Evolutionary conservation across 2,888 invertebrate species (phyloP).

Genomic region (Fabriciana adippe): DNA sequence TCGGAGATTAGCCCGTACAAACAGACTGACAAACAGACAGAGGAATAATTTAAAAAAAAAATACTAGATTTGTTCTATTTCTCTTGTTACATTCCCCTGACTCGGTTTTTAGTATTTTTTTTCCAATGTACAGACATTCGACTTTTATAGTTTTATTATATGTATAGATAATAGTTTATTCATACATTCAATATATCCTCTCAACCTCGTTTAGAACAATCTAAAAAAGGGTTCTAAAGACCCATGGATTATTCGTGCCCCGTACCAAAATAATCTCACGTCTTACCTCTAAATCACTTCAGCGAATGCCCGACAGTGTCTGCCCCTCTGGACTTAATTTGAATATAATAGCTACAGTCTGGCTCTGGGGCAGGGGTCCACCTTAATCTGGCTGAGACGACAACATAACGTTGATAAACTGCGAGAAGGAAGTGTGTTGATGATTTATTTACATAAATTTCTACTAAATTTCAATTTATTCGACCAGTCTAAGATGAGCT

Average conservation of each 20-base stretch:
- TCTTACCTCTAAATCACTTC: constrained; percentile 46
- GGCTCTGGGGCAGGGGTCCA: constrained; percentile 36
- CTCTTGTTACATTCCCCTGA: no score
- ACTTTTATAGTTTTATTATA: no score
- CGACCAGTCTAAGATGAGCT: constrained; percentile 19
- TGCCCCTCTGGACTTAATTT: constrained; percentile 47
- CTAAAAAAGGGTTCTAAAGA: constrained; percentile 35
- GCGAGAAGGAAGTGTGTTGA: constrained; percentile 42
- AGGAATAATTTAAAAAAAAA: no score
- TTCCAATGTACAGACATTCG: no score
- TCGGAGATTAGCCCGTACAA: no score
- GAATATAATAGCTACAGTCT: constrained; percentile 41
- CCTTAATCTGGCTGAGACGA: constrained; percentile 36
- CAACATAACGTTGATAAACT: constrained; percentile 43
- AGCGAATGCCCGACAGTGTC: constrained; percentile 40
- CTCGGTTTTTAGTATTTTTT: no score
- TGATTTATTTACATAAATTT: constrained; percentile 45
- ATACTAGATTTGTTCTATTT: no score
- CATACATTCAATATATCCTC: constrained; percentile 2
- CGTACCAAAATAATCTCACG: constrained; percentile 39
- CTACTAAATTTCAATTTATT: constrained; percentile 39
- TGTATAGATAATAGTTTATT: no score
- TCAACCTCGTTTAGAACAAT: constrained; percentile 18
- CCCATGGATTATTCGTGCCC: constrained; percentile 36
- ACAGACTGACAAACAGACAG: no score